A percentile compares a stretch with the other conserved stretches of the same genome.
Evolutionary conservation across 2,113 vertebrate species (phyloP).

Genomic region (Aldabrachelys gigantea): DNA sequence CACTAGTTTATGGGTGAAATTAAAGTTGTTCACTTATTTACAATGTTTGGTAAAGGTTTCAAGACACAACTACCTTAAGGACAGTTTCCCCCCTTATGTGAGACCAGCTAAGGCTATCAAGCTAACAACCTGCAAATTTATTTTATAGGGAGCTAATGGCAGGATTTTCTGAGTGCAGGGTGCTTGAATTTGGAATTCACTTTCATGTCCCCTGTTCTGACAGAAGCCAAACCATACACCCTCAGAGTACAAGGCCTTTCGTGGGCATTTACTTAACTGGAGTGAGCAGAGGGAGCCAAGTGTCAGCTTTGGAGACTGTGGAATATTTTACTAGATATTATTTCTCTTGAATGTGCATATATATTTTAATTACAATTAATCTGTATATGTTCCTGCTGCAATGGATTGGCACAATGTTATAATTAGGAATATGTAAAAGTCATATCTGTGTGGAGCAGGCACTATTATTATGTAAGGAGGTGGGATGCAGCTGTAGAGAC

Average conservation of each 20-base stretch:
- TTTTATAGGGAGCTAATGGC: not conserved
- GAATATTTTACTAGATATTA: not conserved
- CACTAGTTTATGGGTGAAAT: not conserved
- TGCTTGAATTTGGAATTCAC: not conserved
- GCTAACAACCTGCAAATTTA: not conserved
- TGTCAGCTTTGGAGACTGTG: too few relatives aligned
- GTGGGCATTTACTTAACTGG: not conserved
- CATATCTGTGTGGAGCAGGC: not conserved
- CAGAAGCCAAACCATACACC: not conserved
- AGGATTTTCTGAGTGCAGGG: not conserved
- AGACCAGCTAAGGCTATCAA: not conserved
- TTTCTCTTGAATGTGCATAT: not conserved
- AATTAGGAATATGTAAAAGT: not conserved
- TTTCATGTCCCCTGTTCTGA: not conserved
- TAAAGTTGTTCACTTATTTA: not conserved
- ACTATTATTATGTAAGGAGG: not conserved
- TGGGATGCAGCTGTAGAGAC: not conserved
- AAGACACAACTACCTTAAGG: not conserved
- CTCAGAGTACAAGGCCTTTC: not conserved
- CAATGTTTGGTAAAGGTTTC: not conserved
- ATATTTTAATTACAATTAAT: not conserved
- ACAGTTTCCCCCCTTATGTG: not conserved
- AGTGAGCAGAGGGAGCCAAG: not conserved
- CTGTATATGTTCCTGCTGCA: not conserved
- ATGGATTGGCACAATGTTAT: not conserved